These are phyloP conservation scores for Dipodomys spectabilis DNA, from an alignment of 2,113 vertebrate genomes.

Conservation along the genomic window DNA sequence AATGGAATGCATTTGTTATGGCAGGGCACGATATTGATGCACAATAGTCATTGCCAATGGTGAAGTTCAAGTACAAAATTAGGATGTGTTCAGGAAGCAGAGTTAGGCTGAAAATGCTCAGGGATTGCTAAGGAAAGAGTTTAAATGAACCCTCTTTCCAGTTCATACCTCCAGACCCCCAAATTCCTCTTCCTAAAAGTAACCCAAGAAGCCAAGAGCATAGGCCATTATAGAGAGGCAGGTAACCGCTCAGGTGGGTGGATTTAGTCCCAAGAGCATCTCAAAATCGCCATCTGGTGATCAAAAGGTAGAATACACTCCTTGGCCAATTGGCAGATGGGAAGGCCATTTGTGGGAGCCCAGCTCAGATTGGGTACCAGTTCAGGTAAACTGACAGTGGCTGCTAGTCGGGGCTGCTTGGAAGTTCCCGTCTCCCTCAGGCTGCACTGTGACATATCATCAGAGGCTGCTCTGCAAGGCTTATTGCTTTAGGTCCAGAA, in stretches of 20 bases:
- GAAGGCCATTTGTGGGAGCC: neutral
- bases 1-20: neutral
- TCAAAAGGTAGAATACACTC: conserved; percentile 19
- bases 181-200: neutral
- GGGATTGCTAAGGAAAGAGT: neutral
- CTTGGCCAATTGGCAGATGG: neutral
- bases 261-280: neutral
- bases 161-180: neutral
- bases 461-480: neutral
- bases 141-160: neutral
- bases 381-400: neutral
- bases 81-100: neutral
- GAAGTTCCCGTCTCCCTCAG: neutral
- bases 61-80: neutral
- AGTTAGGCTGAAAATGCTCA: neutral
- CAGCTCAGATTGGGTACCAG: neutral
- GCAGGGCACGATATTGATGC: neutral
- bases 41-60: neutral
- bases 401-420: neutral
- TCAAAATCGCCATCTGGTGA: conserved; percentile 61
- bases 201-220: neutral
- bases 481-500: neutral
- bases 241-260: too few relatives aligned
- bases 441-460: neutral
- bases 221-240: neutral